These are phyloP conservation scores for Anolis carolinensis DNA, from an alignment of 2,113 vertebrate species.

Conservation along the genomic window DNA sequence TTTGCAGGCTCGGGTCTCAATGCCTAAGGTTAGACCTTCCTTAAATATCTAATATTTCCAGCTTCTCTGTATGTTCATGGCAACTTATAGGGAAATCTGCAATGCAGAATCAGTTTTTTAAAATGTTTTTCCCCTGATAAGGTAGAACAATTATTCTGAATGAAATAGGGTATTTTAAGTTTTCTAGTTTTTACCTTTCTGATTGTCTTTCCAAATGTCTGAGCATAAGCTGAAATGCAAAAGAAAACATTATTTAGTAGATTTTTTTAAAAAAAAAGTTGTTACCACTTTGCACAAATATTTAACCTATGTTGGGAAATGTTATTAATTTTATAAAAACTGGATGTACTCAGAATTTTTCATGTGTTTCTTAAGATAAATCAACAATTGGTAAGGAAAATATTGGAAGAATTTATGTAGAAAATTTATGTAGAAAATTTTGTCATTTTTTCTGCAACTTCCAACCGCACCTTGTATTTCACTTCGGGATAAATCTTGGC, in stretches of 20 bases:
- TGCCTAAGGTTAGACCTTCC: not conserved
- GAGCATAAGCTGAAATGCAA: constrained; percentile 43
- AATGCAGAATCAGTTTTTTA: not conserved
- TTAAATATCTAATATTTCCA: not conserved
- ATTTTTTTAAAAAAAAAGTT: not conserved
- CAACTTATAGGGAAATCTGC: not conserved
- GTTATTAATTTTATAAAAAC: not conserved
- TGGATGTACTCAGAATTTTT: not conserved
- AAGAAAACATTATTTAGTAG: constrained; percentile 4
- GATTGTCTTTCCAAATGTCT: not conserved
- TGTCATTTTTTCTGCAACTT: not conserved
- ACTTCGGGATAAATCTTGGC: not conserved
- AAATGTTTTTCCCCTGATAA: not conserved
- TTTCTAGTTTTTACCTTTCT: constrained; percentile 35
- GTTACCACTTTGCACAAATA: not conserved
- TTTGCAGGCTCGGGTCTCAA: not conserved
- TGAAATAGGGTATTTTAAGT: not conserved
- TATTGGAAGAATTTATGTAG: not conserved
- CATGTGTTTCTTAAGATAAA: not conserved
- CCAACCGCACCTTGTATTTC: not conserved
- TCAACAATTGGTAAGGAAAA: not conserved
- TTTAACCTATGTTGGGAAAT: not conserved
- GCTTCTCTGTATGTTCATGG: not conserved
- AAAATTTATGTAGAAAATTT: not conserved
- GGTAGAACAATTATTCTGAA: not conserved